phyloP scores from a whole-genome alignment of 1,140 invertebrate genomes.

The Anthonomus grandis region DNA sequence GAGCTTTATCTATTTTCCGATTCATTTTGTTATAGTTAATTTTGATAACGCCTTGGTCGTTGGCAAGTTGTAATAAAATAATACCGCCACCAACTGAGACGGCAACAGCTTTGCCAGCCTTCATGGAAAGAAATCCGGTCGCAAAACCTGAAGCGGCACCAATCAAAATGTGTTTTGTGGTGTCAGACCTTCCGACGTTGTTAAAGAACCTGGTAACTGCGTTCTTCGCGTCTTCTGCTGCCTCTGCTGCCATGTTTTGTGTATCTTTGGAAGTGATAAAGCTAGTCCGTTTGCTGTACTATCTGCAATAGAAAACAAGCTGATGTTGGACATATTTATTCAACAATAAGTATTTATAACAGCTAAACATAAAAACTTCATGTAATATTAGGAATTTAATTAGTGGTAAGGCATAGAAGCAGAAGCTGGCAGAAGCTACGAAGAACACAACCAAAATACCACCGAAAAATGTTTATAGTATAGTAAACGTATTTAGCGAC shows the following conservation, averaged over 20 bases:
- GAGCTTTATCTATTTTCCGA: slow-evolving; percentile 73
- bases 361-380: too few relatives aligned
- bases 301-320: too few relatives aligned
- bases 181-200: slow-evolving; percentile 75
- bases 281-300: too few relatives aligned
- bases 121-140: slow-evolving; percentile 84
- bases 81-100: slow-evolving; percentile 83
- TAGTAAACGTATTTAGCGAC: too few relatives aligned
- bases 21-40: slow-evolving; percentile 85
- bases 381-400: too few relatives aligned
- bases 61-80: slow-evolving; percentile 82
- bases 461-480: too few relatives aligned
- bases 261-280: too few relatives aligned
- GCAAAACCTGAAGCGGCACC: slow-evolving; percentile 84
- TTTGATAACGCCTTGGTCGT: slow-evolving; percentile 87
- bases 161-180: slow-evolving; percentile 80
- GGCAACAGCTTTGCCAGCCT: slow-evolving; percentile 85
- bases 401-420: too few relatives aligned
- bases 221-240: slow-evolving; percentile 11
- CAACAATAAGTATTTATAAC: too few relatives aligned
- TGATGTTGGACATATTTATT: too few relatives aligned
- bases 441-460: too few relatives aligned
- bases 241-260: slow-evolving; percentile 15
- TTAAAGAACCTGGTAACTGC: slow-evolving; percentile 64
- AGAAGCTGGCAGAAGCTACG: too few relatives aligned